Evolutionary conservation across 92 coral and sea anemone species (phyloP).

Genomic region (Micromussa lordhowensis): DNA sequence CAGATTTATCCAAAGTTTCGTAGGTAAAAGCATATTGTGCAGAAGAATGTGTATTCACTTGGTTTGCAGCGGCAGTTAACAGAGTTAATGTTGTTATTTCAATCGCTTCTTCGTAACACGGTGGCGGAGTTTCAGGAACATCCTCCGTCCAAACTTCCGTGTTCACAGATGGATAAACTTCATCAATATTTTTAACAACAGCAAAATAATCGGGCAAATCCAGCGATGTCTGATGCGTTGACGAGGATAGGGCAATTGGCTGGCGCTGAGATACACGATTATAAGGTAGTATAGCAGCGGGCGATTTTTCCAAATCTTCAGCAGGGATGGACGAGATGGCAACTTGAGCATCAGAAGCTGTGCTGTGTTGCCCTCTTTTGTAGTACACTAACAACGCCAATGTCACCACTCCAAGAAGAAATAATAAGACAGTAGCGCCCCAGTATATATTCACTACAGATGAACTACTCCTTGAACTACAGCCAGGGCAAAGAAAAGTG

Average conservation of each 20-base stretch:
- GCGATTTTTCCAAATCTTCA: conserved; percentile 66
- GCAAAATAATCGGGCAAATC: conserved; percentile 19
- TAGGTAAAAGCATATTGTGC: not conserved
- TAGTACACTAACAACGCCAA: not conserved
- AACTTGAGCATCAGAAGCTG: not conserved
- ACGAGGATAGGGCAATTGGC: not conserved
- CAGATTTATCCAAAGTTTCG: not conserved
- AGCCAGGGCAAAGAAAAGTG: not conserved
- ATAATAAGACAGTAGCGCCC: not conserved
- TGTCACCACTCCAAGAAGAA: not conserved
- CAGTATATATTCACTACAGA: not conserved
- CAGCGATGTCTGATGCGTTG: not conserved
- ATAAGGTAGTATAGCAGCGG: conserved; percentile 36
- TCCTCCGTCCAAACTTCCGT: not conserved
- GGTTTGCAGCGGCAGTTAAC: not conserved
- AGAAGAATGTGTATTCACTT: not conserved
- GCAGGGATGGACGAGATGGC: conserved; percentile 59
- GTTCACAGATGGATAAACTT: not conserved
- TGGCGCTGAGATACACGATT: conserved; percentile 14
- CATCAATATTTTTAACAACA: not conserved
- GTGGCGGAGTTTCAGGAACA: conserved; percentile 55
- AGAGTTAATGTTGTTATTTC: conserved; percentile 17
- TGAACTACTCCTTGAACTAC: not conserved
- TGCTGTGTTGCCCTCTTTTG: not conserved
- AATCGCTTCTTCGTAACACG: conserved; percentile 72